These are phyloP conservation scores for Biston betularia DNA, from an alignment of 2,888 invertebrate genomes.

Conservation along the genomic window DNA sequence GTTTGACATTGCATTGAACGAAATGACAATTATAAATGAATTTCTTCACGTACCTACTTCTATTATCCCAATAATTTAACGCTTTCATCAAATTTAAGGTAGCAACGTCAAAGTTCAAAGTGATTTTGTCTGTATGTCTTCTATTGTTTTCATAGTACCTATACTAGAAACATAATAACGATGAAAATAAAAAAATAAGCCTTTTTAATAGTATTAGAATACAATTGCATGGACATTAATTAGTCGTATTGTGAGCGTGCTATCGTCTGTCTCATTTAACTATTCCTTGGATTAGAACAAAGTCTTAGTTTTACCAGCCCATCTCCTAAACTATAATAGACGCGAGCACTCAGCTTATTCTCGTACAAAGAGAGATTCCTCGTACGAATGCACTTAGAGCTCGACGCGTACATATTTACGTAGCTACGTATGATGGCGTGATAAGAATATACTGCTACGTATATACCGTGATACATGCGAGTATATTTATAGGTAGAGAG, in stretches of 20 bases:
- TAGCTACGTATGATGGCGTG: slow-evolving; percentile 38
- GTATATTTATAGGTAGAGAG: slow-evolving; percentile 33
- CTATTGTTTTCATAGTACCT: no score
- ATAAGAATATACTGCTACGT: slow-evolving; percentile 28
- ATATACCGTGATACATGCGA: slow-evolving; percentile 35
- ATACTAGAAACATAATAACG: background rate
- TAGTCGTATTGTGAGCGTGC: no score
- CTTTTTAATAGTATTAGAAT: background rate
- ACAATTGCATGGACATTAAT: background rate
- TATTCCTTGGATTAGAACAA: background rate
- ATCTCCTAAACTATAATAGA: background rate
- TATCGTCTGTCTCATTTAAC: background rate
- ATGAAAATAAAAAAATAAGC: background rate
- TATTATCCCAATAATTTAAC: background rate
- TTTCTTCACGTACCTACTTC: slow-evolving; percentile 24
- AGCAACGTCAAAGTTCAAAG: background rate
- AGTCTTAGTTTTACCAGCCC: no score
- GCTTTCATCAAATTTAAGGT: background rate
- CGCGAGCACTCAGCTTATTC: background rate
- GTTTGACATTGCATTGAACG: slow-evolving; percentile 37
- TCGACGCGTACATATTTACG: slow-evolving; percentile 8
- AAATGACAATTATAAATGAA: slow-evolving; percentile 23
- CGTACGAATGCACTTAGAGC: slow-evolving; percentile 24
- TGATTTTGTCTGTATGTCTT: background rate
- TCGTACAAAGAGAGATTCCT: slow-evolving; percentile 13